Conservation (phyloP, 2,113 vertebrate genomes). For the Prionailurus bengalensis region DNA sequence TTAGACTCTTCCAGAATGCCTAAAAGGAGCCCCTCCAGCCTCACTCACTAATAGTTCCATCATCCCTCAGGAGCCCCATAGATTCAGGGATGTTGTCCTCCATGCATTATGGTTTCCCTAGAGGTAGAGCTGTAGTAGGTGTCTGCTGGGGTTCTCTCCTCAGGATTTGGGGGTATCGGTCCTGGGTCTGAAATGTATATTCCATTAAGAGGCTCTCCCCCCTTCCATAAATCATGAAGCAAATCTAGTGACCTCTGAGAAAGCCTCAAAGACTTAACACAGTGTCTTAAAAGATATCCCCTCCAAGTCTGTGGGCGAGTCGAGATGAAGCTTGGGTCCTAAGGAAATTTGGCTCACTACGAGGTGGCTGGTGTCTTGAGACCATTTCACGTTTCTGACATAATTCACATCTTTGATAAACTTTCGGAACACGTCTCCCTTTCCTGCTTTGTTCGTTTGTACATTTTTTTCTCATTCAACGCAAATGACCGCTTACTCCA, state of each 20-base stretch:
- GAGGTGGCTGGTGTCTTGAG: not conserved
- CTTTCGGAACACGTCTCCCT: constrained; percentile 61
- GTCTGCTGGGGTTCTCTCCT: not conserved
- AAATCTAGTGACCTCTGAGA: not conserved
- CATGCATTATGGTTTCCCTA: not conserved
- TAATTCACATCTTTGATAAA: constrained; percentile 78
- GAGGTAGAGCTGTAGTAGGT: not conserved
- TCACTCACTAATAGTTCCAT: not conserved
- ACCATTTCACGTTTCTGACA: constrained; percentile 3
- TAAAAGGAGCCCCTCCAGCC: not conserved
- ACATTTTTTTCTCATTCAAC: constrained; percentile 51
- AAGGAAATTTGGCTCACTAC: not conserved
- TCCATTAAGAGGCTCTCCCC: not conserved
- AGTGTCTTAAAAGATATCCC: not conserved
- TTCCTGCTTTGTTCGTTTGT: constrained; percentile 79
- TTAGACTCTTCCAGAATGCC: not conserved
- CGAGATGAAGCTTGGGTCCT: not conserved
- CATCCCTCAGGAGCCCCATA: not conserved
- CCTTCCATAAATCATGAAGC: not conserved
- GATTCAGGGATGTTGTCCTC: not conserved
- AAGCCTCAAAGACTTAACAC: not conserved
- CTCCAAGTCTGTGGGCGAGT: not conserved
- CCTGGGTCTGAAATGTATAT: not conserved
- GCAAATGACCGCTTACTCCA: constrained; percentile 83
- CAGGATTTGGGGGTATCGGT: not conserved